These are phyloP conservation scores for Drosophila birchii DNA, from an alignment of 2,888 invertebrate species.

Conservation along the genomic window DNA sequence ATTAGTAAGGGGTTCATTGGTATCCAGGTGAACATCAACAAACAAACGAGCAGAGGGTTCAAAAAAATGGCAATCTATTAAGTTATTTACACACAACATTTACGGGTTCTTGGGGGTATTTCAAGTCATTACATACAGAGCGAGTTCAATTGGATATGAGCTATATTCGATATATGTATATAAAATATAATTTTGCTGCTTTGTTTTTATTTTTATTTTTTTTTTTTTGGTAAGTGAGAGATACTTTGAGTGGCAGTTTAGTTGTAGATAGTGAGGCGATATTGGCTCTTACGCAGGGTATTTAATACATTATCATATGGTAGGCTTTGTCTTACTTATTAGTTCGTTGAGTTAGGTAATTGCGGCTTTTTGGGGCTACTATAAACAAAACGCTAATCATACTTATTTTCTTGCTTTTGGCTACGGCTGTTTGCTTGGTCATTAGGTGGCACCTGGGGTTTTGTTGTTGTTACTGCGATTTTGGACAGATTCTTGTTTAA, in stretches of 20 bases:
- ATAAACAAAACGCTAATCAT: conserved; percentile 58
- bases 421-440: conserved; percentile 25
- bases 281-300: conserved; percentile 61
- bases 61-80: conserved; percentile 38
- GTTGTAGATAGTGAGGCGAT: conserved; percentile 68
- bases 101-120: conserved; percentile 25
- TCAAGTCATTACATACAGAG: conserved; percentile 67
- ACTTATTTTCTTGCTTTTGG: conserved; percentile 50
- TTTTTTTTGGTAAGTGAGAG: conserved; percentile 65
- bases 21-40: conserved; percentile 66
- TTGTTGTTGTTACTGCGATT: conserved; percentile 56
- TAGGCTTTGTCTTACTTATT: conserved; percentile 40
- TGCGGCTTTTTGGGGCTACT: conserved; percentile 45
- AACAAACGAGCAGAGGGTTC: conserved; percentile 68
- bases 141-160: conserved; percentile 84
- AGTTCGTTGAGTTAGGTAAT: conserved; percentile 30
- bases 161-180: conserved; percentile 52
- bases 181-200: conserved; percentile 52
- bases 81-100: conserved; percentile 58
- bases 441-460: conserved; percentile 35
- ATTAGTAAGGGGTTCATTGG: conserved; percentile 52
- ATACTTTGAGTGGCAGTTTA: conserved; percentile 71
- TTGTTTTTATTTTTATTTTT: conserved; percentile 35
- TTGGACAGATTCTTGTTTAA: conserved; percentile 84
- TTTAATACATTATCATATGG: conserved; percentile 24